These are phyloP conservation scores for Trinorchestia longiramus DNA, from an alignment of 1,140 invertebrate species.

Conservation along the genomic window DNA sequence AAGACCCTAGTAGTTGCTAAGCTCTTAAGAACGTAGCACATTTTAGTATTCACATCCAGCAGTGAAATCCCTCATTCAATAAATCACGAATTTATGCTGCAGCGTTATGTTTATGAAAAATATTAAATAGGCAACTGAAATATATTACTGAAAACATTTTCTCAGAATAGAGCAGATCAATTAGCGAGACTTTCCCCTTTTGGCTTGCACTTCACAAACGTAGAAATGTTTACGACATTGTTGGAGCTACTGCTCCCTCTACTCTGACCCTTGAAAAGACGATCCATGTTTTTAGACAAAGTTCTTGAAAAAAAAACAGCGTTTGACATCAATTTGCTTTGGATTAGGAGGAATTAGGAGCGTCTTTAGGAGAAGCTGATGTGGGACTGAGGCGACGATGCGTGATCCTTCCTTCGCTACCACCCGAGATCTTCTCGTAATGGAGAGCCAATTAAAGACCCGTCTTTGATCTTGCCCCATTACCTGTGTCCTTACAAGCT, in stretches of 20 bases:
- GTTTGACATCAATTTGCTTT: constrained; percentile 1
- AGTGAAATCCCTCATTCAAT: no score
- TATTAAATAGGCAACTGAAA: no score
- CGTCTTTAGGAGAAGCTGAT: not conserved
- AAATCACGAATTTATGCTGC: no score
- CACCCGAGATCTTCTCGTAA: constrained; percentile 38
- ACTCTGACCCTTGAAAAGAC: not conserved
- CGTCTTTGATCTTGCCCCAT: constrained; percentile 40
- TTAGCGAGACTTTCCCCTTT: no score
- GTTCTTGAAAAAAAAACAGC: not conserved
- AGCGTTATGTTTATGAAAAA: no score
- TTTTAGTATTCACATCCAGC: no score
- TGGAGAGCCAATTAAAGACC: constrained; percentile 50
- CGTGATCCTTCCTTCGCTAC: not conserved
- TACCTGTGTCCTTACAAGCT: constrained; percentile 38
- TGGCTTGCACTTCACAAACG: no score
- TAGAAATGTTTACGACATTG: not conserved
- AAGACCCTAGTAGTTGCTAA: no score
- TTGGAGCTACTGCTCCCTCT: not conserved
- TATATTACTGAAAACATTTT: no score
- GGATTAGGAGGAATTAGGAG: not conserved
- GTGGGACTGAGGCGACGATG: not conserved
- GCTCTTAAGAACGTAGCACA: no score
- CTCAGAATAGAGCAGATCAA: no score
- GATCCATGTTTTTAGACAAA: not conserved